Base-by-base conservation (phyloP, 2,888 invertebrate species). In the Halocaridina rubra region DNA sequence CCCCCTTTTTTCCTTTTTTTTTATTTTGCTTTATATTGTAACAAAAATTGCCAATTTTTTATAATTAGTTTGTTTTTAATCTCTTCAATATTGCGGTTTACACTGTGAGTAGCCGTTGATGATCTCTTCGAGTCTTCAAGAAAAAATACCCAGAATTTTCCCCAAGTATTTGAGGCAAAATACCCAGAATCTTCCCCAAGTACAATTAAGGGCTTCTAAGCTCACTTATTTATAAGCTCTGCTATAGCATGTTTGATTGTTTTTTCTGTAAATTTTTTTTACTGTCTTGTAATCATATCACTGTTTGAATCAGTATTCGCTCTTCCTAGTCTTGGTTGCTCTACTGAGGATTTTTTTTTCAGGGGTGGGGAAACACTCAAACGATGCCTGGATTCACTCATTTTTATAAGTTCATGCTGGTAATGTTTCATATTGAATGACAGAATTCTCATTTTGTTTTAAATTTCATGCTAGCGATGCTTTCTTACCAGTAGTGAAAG, bases 161-260 rank as follows among this genome's bases (percentile, higher is more conserved):
- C 82, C 71, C 82, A 78, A 82, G 82, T 82, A 82, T n/a, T n/a
- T n/a, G n/a, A n/a, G n/a, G n/a, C n/a, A 74, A 81, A 75, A 75
- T 74, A 75, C 75, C 81, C n/a, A 75, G 81, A 61, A 81, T 75
- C 81, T 81, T 81, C 69, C 82, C 71, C 82, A 78, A 82, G 82
- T 82, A 82, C 82, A 82, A 82, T 82, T 71, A 82, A 78, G 78
- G 77, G 78, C 78, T 74, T 77, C 39, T 32, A 39, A 61, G n/a
- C 77, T 78, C 77, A 77, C 61, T 30, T 82, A 82, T 82, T 82
- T 82, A 82, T 82, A 82, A 77, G 81, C 81, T n/a, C n/a, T 32
- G 76, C 81, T 82, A 77, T 59, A 61, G 74, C 74, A 64, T 39
- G 27, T 74, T 33, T 74, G 32, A 75, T 16, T 22, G 16, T 75